Base-by-base conservation (phyloP, 1,140 invertebrate genomes). In the Pseudomyrmex gracilis region DNA sequence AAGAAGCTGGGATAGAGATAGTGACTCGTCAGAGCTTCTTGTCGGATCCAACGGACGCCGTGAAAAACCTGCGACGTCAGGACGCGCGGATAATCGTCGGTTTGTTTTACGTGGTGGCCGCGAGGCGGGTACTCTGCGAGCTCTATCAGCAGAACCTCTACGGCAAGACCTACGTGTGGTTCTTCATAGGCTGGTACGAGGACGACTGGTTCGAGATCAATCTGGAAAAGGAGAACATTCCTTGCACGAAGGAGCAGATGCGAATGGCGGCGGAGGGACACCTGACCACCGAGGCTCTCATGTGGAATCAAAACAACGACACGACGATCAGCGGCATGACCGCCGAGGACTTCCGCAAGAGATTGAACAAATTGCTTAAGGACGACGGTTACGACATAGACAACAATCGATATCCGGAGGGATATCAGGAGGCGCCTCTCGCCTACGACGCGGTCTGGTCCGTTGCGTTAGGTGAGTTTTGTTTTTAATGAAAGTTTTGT, bases 391-490 rank as follows among this genome's bases (percentile, higher is more conserved):
- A 97, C 91, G 97, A 98, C 90, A 97, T 98, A 89, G 96, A 97
- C 91, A 96, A 97, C 57, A 96, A 97, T 90, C 95, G 97, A 57
- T 98, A 97, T 94, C 98, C 98, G 1, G 97, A 98, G 93, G 99
- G 99, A 1, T 99, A 99, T 93, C 98, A 99, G 92, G 99, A 99
- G 95, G 98, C 99, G 1, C 99, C 99, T 0, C 94, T 99, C 49
- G 99, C 99, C 15, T 99, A 99, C 92, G 99, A 99, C 94, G 99
- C 99, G 45, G 98, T 99, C 57, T 99, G 99, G 99, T 98, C 98
- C 22, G 97, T 99, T 20, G 98, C 98, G 55, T 95, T 99, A 90
- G 97, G 97, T 97, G 94, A 93, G 90, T 90, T 15, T 45, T 34
- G 34, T 34, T 34, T 34, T 5, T 0, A 34, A 34, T 34, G 34